phyloP scores from a whole-genome alignment of 2,113 vertebrate species.

The Gopherus evgoodei region DNA sequence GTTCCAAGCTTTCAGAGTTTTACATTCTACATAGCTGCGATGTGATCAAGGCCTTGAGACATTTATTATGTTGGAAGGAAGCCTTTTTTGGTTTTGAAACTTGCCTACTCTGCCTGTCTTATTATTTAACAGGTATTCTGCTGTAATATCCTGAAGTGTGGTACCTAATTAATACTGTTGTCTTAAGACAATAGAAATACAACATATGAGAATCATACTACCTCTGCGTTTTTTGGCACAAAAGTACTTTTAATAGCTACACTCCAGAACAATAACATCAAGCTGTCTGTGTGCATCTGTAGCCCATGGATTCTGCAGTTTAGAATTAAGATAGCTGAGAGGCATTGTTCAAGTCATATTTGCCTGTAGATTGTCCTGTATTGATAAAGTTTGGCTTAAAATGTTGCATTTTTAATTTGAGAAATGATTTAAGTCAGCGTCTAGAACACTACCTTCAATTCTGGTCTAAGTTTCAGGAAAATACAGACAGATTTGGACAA shows the following conservation, averaged over 20 bases:
- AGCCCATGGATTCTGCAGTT: not conserved
- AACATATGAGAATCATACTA: not conserved
- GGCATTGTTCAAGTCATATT: not conserved
- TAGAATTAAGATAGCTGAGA: not conserved
- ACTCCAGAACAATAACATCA: not conserved
- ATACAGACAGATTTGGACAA: not conserved
- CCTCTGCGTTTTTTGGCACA: not conserved
- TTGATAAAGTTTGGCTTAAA: not conserved
- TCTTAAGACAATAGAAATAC: not conserved
- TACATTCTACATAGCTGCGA: slow-evolving; percentile 51
- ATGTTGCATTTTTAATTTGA: not conserved
- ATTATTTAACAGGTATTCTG: not conserved
- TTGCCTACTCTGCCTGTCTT: not conserved
- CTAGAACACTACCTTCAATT: not conserved
- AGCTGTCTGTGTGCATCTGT: not conserved
- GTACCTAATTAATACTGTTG: not conserved
- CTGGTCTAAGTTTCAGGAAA: not conserved
- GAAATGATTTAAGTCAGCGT: not conserved
- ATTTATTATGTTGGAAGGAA: slow-evolving; percentile 53
- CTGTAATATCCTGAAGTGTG: not conserved
- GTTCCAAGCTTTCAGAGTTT: slow-evolving; percentile 61
- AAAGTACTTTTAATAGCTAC: not conserved
- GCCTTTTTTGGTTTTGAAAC: slow-evolving; percentile 29
- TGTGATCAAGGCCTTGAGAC: slow-evolving; percentile 29
- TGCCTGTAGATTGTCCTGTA: not conserved